These are phyloP conservation scores for Stenolophus ochropezus DNA, from an alignment of 2,888 invertebrate genomes.

Conservation along the genomic window DNA sequence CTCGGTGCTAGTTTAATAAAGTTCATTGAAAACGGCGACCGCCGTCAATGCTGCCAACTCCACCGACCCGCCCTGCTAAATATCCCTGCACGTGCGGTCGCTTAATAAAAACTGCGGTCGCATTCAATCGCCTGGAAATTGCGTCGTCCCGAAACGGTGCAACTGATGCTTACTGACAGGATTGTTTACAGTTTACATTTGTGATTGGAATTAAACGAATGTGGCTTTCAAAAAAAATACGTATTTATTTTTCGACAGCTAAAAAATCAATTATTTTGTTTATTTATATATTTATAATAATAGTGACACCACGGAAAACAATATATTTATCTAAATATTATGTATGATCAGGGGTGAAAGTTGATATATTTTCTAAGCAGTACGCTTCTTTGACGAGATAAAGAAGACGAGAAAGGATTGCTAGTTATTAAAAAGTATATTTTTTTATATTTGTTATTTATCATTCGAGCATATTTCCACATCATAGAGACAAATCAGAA, in stretches of 20 bases:
- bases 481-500: too few relatives aligned
- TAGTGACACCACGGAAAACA: too few relatives aligned
- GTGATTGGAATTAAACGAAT: neutral
- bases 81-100: constrained; percentile 18
- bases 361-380: too few relatives aligned
- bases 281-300: too few relatives aligned
- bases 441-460: too few relatives aligned
- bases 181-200: neutral
- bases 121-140: constrained; percentile 31
- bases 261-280: neutral
- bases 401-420: too few relatives aligned
- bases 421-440: too few relatives aligned
- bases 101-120: constrained; percentile 13
- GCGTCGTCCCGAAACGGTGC: neutral
- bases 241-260: neutral
- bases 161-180: neutral
- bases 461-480: too few relatives aligned
- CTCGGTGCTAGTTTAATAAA: constrained; percentile 42
- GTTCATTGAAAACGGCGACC: constrained; percentile 34
- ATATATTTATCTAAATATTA: too few relatives aligned
- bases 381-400: too few relatives aligned
- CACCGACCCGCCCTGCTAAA: neutral
- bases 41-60: constrained; percentile 11
- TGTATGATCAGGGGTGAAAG: too few relatives aligned
- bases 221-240: neutral